Base-by-base conservation (phyloP, 2,888 invertebrate species). In the Rhagophthalmus giganteus region DNA sequence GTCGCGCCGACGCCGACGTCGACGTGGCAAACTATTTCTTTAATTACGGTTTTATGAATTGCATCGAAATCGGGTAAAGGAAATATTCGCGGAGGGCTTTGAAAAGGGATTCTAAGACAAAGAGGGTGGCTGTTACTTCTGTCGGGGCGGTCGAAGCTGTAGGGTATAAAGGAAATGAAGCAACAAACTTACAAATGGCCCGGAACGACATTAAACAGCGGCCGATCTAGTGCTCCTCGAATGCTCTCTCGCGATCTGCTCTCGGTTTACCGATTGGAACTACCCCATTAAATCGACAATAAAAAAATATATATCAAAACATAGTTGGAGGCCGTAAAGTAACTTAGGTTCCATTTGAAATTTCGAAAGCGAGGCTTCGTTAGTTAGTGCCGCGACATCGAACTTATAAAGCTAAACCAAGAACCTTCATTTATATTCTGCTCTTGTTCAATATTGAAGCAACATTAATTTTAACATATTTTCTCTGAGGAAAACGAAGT, bases 141-240 rank as follows among this genome's bases (percentile, higher is more conserved):
- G 33, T 34, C 45, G 25, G 51, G 51, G 41, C 31, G 46, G 45
- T 38, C 34, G 30, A 16, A 34, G 45, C 54, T 45, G 44, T 38
- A 55, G 58, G 62, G 60, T 56, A 55, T 61, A 63, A 60, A 67
- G 70, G 70, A 73, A 73, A 73, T 72, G 71, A 72, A 71, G 71
- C 73, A 71, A 72, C 72, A 73, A 72, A 73, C 68, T 69, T 69
- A 69, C 71, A 72, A 73, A 73, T 72, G 72, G 72, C 68, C 69
- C 67, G 72, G 72, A 73, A 73, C 72, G 71, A 65, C 73, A 72
- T 73, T 72, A 72, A 72, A 69, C 64, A 65, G 66, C 66, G 65
- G 64, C 65, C 66, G 66, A 68, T 68, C 62, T 55, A 54, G 57
- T 60, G 59, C 62, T 59, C 58, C 65, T 61, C 57, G 64, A 64